Base-by-base conservation (phyloP, 2,797 vertebrate genomes). In the Melopsittacus undulatus region DNA sequence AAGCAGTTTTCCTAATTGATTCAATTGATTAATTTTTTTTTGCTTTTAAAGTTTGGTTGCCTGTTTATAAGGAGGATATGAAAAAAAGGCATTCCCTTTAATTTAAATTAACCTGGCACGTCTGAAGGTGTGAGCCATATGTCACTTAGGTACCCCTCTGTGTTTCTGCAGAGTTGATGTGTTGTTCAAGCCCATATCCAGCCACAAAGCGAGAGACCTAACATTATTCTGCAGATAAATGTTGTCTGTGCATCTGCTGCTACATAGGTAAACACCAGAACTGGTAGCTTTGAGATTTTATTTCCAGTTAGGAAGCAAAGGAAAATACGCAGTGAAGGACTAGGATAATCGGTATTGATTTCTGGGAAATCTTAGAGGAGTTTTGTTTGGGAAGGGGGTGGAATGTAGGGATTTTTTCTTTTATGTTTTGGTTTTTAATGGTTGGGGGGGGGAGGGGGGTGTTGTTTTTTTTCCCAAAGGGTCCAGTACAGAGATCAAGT, bases 131-230 rank as follows among this genome's bases (percentile, higher is more conserved):
- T 26, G 73, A 89, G 32, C 79, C 54, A 4, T 81, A 36, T 75
- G 49, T 89, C 54, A 59, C n/a, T 78, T 43, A 11, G 52, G 30
- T 62, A 46, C 34, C 59, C 36, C 24, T 69, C 51, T 75, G 84
- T 38, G 52, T 80, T 92, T 89, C 49, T 78, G 66, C 82, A 69
- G 87, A 56, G 59, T 40, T 72, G 69, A 36, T 91, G 34, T 79
- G 49, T 49, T 91, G 59, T 61, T 87, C 64, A 70, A 49, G 46
- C n/a, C 26, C 32, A 64, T 85, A 34, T 85, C 40, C 64, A 87
- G 38, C 42, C 72, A 51, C 34, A 87, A 85, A 64, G 29, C 14
- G 49, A 77, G 38, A 87, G 24, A 72, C 36, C 5, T 72, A 40
- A 40, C 26, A 17, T 83, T 83, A 17, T 48, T 92, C 43, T 81